Percentiles rank a stretch among this genome's conserved stretches.
Evolutionary conservation across 1,140 invertebrate genomes (phyloP).

Genomic region (Lordiphosa mommai): DNA sequence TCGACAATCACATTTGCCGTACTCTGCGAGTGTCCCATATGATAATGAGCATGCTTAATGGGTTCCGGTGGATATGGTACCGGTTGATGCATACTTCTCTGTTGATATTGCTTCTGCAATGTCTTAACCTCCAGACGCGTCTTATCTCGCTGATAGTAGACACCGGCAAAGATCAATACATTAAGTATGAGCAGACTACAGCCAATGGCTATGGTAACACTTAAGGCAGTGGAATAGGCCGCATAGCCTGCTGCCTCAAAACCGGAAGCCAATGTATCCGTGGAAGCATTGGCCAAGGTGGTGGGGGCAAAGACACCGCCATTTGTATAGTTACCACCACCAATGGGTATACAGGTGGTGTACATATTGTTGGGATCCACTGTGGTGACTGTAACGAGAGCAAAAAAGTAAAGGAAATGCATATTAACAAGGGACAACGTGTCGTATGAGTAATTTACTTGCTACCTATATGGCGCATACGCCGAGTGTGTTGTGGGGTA

Average conservation of each 20-base stretch:
- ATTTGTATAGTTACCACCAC: slow-evolving; percentile 80
- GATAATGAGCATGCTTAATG: slow-evolving; percentile 85
- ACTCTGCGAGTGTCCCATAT: slow-evolving; percentile 85
- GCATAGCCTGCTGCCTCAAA: slow-evolving; percentile 91
- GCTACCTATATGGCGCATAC: slow-evolving; percentile 31
- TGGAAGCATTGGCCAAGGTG: slow-evolving; percentile 83
- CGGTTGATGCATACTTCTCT: slow-evolving; percentile 85
- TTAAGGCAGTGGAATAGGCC: slow-evolving; percentile 92
- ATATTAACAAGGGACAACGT: slow-evolving; percentile 26
- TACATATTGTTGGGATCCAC: slow-evolving; percentile 82
- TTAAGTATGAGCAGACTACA: slow-evolving; percentile 94
- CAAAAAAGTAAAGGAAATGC: slow-evolving; percentile 21
- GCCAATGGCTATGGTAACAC: slow-evolving; percentile 95
- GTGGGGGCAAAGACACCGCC: slow-evolving; percentile 79
- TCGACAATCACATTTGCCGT: slow-evolving; percentile 87
- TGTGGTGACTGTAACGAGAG: slow-evolving; percentile 80
- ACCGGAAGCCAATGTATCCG: slow-evolving; percentile 86
- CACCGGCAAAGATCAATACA: slow-evolving; percentile 94
- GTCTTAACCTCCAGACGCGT: slow-evolving; percentile 90
- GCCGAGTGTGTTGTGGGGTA: neutral
- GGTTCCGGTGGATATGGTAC: slow-evolving; percentile 86
- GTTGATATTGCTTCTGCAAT: slow-evolving; percentile 84
- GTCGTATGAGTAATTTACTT: slow-evolving; percentile 33
- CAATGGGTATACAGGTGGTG: slow-evolving; percentile 82
- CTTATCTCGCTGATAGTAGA: slow-evolving; percentile 96